Conservation (phyloP, 2,113 vertebrate species). For the Mus musculus region GRCm39 chr1:66625501-66626000, state of each 20-base stretch:
- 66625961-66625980: background rate
- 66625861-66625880: background rate
- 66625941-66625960: background rate
- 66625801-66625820: background rate
- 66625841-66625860: background rate
- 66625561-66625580: background rate
- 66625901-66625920: background rate
- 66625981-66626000: background rate
- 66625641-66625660: background rate
- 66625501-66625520: background rate
- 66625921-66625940: background rate
- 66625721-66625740: background rate
- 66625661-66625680: background rate
- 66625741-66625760: background rate
- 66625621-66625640: background rate
- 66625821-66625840: background rate
- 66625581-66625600: background rate
- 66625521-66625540: background rate
- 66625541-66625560: background rate
- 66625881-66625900: background rate
- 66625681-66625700: background rate
- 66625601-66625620: background rate
- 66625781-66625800: background rate
- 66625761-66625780: too few relatives aligned
- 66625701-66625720: background rate